Evolutionary conservation across 2,888 invertebrate species (phyloP), one percentile per base, ranked within the genome.

Genomic region (Yponomeuta plumbellus): DNA sequence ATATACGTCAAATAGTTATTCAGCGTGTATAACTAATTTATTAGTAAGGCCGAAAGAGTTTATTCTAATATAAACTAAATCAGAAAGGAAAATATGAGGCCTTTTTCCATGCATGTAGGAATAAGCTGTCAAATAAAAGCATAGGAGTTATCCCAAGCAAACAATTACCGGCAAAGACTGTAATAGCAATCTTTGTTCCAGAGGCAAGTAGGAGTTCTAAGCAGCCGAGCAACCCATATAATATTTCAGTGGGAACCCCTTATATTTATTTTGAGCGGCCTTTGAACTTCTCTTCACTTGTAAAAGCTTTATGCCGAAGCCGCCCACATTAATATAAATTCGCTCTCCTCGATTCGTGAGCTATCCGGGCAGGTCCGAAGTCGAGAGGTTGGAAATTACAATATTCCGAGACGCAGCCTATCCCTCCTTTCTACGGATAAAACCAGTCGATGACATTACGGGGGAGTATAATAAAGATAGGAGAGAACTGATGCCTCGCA

Each of bases 241-340:
- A 61, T 23, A 61, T 13, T 56, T 57, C 23, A 66, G 52, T 20
- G 39, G 61, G 56, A 67, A 66, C 66, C 64, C 61, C 52, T 65
- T 58, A 67, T 67, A 66, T 68, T 68, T 69, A 69, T 69, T 69
- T 69, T 66, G 66, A 67, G 59, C 61, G 66, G 52, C 61, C 56
- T 69, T 68, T 68, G 68, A 70, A 67, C 67, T 67, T 23, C 59
- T 66, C 52, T 56, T 58, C 67, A 69, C 67, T 67, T 66, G 67
- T 67, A 74, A 73, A 73, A 73, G 75, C 72, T 74, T 73, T 73
- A 69, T 73, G 67, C 68, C 68, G 63, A 61, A 68, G 69, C 67
- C 69, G 68, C 69, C 69, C 70, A 67, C 69, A 70, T 77, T 76
- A 73, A 77, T 78, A 77, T 73, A 76, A 75, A 77, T 77, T 76